phyloP scores from a whole-genome alignment of 2,113 vertebrate species.

The Campylomormyrus tamandua region DNA sequence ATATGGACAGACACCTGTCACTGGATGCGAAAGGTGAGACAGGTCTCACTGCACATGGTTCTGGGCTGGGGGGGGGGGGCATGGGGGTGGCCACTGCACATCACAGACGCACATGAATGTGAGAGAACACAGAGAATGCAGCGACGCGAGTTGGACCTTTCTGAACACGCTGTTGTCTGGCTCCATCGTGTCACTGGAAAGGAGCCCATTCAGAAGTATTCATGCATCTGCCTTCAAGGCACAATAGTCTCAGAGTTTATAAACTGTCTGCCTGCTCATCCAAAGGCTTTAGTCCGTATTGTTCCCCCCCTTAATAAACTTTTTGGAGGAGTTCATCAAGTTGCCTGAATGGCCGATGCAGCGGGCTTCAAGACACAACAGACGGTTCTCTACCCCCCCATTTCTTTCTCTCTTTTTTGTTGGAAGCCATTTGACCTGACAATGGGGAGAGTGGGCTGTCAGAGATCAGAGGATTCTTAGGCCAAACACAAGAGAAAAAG shows the following conservation, averaged over 20 bases:
- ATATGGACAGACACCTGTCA: not conserved
- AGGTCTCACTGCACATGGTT: not conserved
- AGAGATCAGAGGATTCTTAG: slow-evolving; percentile 66
- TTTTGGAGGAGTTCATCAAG: slow-evolving; percentile 99
- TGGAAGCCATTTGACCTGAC: slow-evolving; percentile 55
- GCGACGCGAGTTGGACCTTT: slow-evolving; percentile 40
- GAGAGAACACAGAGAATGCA: slow-evolving; percentile 54
- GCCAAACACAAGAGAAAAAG: slow-evolving; percentile 50
- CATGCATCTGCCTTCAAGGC: slow-evolving; percentile 85
- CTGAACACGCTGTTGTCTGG: slow-evolving; percentile 91
- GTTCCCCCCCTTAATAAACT: slow-evolving; percentile 98
- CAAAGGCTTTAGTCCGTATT: slow-evolving; percentile 81
- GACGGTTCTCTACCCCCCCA: slow-evolving; percentile 61
- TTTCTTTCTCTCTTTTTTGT: slow-evolving; percentile 53
- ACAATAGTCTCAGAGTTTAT: slow-evolving; percentile 91
- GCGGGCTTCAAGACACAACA: slow-evolving; percentile 85
- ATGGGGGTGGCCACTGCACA: slow-evolving; percentile 42
- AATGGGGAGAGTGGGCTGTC: slow-evolving; percentile 68
- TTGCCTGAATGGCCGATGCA: slow-evolving; percentile 88
- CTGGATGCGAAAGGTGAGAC: not conserved
- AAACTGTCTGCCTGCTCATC: slow-evolving; percentile 88
- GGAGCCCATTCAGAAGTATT: slow-evolving; percentile 92
- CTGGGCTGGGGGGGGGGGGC: not conserved
- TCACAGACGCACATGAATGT: slow-evolving; percentile 95
- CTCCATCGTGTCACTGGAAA: slow-evolving; percentile 95